Conservation (phyloP, 2,113 vertebrate species). For the Oncorhynchus kisutch region DNA sequence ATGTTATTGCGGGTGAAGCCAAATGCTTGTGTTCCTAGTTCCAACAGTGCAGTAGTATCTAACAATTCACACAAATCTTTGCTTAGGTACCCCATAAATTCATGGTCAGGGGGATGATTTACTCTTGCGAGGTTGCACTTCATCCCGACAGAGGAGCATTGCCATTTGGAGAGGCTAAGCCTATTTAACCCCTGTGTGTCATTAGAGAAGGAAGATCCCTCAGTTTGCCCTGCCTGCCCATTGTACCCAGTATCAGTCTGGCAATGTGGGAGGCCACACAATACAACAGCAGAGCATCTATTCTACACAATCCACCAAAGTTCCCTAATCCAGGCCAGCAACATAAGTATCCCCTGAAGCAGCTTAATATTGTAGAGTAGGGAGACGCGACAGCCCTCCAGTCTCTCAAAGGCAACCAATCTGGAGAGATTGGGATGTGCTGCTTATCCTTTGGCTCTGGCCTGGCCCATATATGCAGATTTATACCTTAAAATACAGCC, state of each 20-base stretch:
- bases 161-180: conserved; percentile 22
- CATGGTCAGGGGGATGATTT: conserved; percentile 4
- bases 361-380: conserved; percentile 56
- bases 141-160: not conserved
- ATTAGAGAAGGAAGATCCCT: conserved; percentile 29
- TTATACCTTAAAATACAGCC: conserved; percentile 18
- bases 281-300: conserved; percentile 20
- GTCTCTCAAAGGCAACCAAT: conserved; percentile 33
- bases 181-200: conserved; percentile 35
- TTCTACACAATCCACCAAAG: conserved; percentile 45
- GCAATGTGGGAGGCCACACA: conserved; percentile 16
- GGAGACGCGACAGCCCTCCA: conserved; percentile 9
- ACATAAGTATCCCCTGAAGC: conserved; percentile 48
- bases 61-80: not conserved
- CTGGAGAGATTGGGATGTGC: conserved; percentile 6
- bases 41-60: no score
- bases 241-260: conserved; percentile 6
- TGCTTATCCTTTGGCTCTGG: conserved; percentile 30
- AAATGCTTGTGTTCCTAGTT: no score
- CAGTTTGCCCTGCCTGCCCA: conserved; percentile 4
- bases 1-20: no score
- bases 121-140: conserved; percentile 15
- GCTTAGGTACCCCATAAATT: conserved; percentile 18
- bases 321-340: conserved; percentile 51
- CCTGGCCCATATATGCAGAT: conserved; percentile 26